Base-by-base conservation (phyloP, 2,888 invertebrate genomes). In the Chymomyza fuscimana region DNA sequence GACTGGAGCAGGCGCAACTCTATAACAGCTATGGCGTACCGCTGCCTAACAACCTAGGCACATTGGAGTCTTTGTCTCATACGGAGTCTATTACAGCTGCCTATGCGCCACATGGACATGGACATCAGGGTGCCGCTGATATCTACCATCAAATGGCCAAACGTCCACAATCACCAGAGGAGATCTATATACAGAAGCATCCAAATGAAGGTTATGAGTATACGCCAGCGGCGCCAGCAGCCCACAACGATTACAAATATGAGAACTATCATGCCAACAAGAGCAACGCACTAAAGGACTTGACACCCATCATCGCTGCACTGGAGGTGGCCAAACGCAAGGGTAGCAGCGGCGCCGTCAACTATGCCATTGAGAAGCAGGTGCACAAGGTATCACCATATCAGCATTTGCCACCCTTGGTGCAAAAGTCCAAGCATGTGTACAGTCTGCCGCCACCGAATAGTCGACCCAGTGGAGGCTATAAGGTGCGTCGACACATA, bases 51-150 rank as follows among this genome's bases (percentile, higher is more conserved):
- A 79, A 90, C 71, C 73, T 90, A 65, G 89, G 91, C 46, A 88
- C 86, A 56, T 67, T 92, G 63, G 90, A 91, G 58, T 89, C 91
- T 0, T 68, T 91, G 5, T 90, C 91, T 5, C 92, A 92, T 67
- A 89, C 90, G 2, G 89, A 92, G 72, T 89, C 91, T 32, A 89
- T 92, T 67, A 91, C 91, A 0, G 91, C 92, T 0, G 91, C 90
- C 4, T 91, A 91, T 76, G 88, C 81, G n/a, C 88, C 86, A 5
- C 79, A 72, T 36, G 70, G 74, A 0, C 72, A 69, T 10, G 29
- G 32, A 16, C 70, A 22, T 58, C 75, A 73, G 5, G 87, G 86
- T 59, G 84, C 91, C 10, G 85, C 90, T 1, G 91, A 91, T 69
- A 78, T 89, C 22, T 91, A 91, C 69, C 89, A 87, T 32, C 90